These are phyloP conservation scores for Champsocephalus esox DNA, from an alignment of 2,797 vertebrate genomes.

Conservation along the genomic window DNA sequence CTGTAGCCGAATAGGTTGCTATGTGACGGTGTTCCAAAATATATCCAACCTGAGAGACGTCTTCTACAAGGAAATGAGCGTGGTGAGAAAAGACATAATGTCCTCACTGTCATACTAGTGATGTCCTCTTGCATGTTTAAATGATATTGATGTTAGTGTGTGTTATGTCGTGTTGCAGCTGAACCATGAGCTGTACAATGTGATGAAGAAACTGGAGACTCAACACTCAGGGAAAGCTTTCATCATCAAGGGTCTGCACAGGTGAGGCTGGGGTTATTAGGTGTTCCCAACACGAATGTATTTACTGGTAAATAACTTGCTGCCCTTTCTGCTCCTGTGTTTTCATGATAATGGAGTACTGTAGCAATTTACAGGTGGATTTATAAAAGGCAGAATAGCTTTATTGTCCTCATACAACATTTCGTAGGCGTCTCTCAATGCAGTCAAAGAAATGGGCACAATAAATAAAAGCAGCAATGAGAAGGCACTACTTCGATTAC, in stretches of 20 bases:
- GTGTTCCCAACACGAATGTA: neutral
- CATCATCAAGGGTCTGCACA: conserved; percentile 91
- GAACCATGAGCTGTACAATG: conserved; percentile 92
- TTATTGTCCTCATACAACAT: too few species aligned
- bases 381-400: neutral
- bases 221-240: conserved; percentile 94
- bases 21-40: conserved; percentile 94
- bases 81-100: conserved; percentile 80
- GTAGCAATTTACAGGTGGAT: neutral
- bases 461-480: too few species aligned
- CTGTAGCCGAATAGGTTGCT: conserved; percentile 93
- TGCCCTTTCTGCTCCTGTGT: neutral
- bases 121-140: neutral
- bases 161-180: conserved; percentile 80
- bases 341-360: neutral
- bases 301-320: neutral
- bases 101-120: neutral
- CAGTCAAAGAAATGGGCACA: too few species aligned
- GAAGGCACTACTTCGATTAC: too few species aligned
- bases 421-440: too few species aligned
- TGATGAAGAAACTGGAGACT: conserved; percentile 95
- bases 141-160: neutral
- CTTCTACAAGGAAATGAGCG: conserved; percentile 97
- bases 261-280: conserved; percentile 74
- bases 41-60: conserved; percentile 94